Percentiles rank a stretch among this genome's conserved stretches.
Conservation (phyloP, 53 echinoderm and acorn worm genomes). For the Glandiceps talaboti region DNA sequence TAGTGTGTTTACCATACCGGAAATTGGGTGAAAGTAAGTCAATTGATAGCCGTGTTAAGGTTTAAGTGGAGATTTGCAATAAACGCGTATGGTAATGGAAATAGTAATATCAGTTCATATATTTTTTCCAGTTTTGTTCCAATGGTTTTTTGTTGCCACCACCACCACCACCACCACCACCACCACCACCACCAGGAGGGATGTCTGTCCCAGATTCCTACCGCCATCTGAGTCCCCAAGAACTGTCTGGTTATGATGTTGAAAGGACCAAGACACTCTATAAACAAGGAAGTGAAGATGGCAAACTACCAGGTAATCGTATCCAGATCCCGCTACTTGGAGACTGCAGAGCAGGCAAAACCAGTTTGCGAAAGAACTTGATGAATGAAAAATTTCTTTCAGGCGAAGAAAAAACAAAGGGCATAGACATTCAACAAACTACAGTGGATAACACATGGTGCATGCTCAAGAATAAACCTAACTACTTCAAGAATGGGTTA, state of each 20-base stretch:
- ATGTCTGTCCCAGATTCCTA: background rate
- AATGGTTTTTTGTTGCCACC: no score
- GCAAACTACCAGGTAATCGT: background rate
- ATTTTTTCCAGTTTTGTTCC: no score
- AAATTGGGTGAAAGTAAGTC: no score
- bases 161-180: no score
- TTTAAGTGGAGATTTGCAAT: no score
- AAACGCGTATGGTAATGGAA: no score
- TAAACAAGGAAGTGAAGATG: background rate
- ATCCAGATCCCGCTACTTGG: background rate
- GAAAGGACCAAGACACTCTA: background rate
- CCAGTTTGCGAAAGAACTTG: slow-evolving; percentile 10
- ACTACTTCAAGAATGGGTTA: background rate
- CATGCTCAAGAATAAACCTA: no score
- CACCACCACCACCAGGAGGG: no score
- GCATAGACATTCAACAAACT: background rate
- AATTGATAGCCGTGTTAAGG: no score
- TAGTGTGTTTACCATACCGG: no score
- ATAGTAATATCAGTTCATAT: no score
- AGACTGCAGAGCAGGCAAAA: slow-evolving; percentile 5
- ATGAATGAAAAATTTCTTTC: slow-evolving; percentile 4
- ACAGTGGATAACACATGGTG: background rate
- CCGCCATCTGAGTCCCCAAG: background rate
- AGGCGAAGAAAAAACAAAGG: background rate
- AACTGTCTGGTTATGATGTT: background rate